Evolutionary conservation across 1,140 invertebrate species (phyloP), one percentile per base, ranked within the genome.

Genomic region (Colletes gigas): DNA sequence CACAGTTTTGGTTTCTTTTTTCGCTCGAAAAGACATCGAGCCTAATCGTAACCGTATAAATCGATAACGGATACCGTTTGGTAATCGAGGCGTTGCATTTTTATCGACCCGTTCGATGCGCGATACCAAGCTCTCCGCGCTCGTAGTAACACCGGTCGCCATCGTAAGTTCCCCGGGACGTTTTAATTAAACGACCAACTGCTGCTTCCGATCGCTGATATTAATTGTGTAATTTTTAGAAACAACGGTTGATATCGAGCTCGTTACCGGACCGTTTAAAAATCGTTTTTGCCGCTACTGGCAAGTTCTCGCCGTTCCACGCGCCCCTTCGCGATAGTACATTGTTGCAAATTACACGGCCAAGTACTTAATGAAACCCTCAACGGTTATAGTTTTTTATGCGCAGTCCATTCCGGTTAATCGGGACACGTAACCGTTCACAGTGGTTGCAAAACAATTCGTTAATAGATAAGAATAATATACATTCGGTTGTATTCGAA

Each of bases 101-200:
- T 65, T 44, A 78, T 73, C 77, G 77, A 78, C 65, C 69, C 14
- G 39, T 9, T 52, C 66, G n/a, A 8, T 39, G 14, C 55, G 9
- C 10, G 41, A 47, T 66, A 50, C 19, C 19, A 6, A 21, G 55
- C 7, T 50, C 19, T 7, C 21, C 4, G n/a, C n/a, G 5, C 19
- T 6, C 19, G 68, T 72, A 78, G 52, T 72, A 78, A 71, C 68
- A 71, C n/a, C 59, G 65, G 76, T 78, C 41, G 10, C 50, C 59
- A 21, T 44, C 39, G 59, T 78, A 78, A 72, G 77, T 78, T 78
- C 50, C 69, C 39, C 50, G 77, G 77, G 69, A 78, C 59, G 50
- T 63, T 78, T 78, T 78, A 78, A 78, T 78, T 78, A 72, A 78
- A 78, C 77, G 68, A 9, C 15, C 30, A 14, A n/a, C 60, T n/a